Percentiles rank a stretch among this genome's conserved stretches.
phyloP scores from a whole-genome alignment of 2,888 invertebrate species.

The Agrypnus murinus region DNA sequence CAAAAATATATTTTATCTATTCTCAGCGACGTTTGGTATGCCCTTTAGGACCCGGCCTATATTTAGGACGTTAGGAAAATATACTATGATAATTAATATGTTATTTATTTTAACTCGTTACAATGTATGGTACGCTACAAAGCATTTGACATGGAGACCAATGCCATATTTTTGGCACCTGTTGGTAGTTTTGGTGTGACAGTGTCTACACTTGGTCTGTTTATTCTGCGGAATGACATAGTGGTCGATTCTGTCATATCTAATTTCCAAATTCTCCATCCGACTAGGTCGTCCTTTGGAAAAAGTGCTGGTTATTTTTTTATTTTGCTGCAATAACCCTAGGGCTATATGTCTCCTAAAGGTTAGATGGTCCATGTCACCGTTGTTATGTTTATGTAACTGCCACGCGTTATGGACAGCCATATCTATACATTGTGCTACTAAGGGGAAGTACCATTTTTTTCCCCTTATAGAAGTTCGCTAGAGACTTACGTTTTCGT shows the following conservation, averaged over 20 bases:
- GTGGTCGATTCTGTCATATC: slow-evolving; percentile 53
- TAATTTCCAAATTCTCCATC: neutral
- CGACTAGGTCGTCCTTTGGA: neutral
- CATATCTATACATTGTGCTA: slow-evolving; percentile 44
- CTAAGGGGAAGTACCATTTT: slow-evolving; percentile 51
- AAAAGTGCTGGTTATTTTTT: slow-evolving; percentile 2
- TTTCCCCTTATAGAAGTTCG: slow-evolving; percentile 48
- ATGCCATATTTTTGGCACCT: slow-evolving; percentile 56
- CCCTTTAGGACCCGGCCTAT: neutral
- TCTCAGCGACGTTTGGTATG: too few relatives aligned
- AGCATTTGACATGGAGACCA: slow-evolving; percentile 51
- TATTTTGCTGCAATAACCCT: slow-evolving; percentile 1
- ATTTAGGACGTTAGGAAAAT: slow-evolving; percentile 6
- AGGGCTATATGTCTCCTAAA: slow-evolving; percentile 17
- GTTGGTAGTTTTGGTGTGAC: slow-evolving; percentile 53
- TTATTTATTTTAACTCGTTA: slow-evolving; percentile 1
- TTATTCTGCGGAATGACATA: slow-evolving; percentile 55
- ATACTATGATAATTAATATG: neutral
- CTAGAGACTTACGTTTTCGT: slow-evolving; percentile 49
- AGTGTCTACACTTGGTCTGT: slow-evolving; percentile 54
- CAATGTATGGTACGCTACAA: slow-evolving; percentile 50
- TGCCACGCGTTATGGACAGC: slow-evolving; percentile 49
- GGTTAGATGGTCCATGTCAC: neutral
- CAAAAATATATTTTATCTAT: neutral
- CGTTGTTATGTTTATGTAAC: slow-evolving; percentile 3